Evolutionary conservation across 1,140 invertebrate species (phyloP).

Genomic region (Schlechtendalia chinensis): DNA sequence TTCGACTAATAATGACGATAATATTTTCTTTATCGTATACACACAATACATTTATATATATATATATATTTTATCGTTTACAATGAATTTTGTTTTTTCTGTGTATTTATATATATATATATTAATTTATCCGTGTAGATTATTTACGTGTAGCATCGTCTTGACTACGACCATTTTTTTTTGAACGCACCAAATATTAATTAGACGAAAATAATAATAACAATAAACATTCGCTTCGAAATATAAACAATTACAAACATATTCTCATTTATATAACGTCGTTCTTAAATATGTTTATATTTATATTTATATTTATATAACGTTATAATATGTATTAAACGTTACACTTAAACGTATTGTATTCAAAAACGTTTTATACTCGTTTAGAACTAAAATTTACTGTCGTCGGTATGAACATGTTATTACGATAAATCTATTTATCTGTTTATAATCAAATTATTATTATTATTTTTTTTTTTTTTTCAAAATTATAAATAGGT

Average conservation of each 20-base stretch:
- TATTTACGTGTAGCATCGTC: constrained; percentile 14
- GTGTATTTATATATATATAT: too few relatives aligned
- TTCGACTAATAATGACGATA: background rate
- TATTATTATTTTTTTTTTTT: background rate
- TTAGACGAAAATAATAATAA: constrained; percentile 38
- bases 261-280: constrained; percentile 38
- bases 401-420: constrained; percentile 31
- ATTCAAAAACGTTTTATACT: constrained; percentile 46
- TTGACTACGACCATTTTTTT: constrained; percentile 35
- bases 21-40: background rate
- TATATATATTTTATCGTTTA: constrained; percentile 4
- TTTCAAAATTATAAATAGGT: background rate
- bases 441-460: constrained; percentile 31
- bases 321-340: constrained; percentile 26
- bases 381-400: constrained; percentile 42
- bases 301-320: background rate
- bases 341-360: constrained; percentile 45
- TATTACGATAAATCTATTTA: constrained; percentile 41
- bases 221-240: constrained; percentile 33
- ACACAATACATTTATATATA: background rate
- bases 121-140: constrained; percentile 24
- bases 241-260: constrained; percentile 30
- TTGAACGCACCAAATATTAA: constrained; percentile 40
- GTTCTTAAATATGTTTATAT: background rate
- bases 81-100: background rate